phyloP scores from a whole-genome alignment of 2,888 invertebrate genomes.

The Caenorhabditis macrosperma region DNA sequence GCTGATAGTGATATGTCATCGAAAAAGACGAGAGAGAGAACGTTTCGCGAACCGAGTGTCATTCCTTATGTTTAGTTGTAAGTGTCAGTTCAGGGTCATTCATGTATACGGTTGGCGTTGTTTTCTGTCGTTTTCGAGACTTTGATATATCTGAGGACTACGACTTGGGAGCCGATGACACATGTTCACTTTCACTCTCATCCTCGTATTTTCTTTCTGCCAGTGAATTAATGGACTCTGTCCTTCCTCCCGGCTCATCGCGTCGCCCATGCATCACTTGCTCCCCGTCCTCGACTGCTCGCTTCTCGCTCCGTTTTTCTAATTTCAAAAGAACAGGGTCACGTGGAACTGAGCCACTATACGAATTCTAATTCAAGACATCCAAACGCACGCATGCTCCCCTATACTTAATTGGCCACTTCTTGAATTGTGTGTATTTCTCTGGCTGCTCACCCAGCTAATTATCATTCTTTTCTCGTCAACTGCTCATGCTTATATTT shows the following conservation, averaged over 20 bases:
- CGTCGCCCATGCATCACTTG: background rate
- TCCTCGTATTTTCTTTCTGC: background rate
- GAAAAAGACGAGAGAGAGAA: background rate
- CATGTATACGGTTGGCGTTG: no score
- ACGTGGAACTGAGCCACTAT: background rate
- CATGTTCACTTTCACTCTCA: background rate
- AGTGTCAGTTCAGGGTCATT: background rate
- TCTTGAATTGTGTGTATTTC: background rate
- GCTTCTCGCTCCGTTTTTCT: background rate
- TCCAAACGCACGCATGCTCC: background rate
- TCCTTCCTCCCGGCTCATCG: background rate
- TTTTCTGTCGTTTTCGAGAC: no score
- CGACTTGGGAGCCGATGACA: no score
- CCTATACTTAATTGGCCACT: background rate
- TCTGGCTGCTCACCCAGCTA: background rate
- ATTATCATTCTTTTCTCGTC: background rate
- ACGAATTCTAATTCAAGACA: background rate
- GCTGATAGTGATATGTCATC: conserved; percentile 22
- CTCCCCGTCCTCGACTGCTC: background rate
- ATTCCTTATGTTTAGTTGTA: background rate
- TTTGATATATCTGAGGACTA: no score
- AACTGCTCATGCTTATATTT: background rate
- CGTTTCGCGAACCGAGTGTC: background rate
- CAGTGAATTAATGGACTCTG: background rate
- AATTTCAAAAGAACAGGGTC: conserved; percentile 7